These are phyloP conservation scores for Ophthalmolycus amberensis DNA, from an alignment of 2,113 vertebrate species.

Conservation along the genomic window DNA sequence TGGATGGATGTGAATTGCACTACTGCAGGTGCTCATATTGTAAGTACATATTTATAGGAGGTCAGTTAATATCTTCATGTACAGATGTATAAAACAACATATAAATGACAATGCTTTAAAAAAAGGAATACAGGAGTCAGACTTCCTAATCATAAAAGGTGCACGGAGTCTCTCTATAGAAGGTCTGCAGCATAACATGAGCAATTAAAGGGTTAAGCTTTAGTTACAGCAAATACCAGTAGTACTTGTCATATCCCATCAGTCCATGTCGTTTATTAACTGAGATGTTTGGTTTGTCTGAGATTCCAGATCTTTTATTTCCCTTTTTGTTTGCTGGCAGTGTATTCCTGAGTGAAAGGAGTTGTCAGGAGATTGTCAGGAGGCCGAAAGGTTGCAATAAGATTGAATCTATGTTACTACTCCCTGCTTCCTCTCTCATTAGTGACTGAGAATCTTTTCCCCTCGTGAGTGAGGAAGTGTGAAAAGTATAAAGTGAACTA, in stretches of 20 bases:
- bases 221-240: constrained; percentile 42
- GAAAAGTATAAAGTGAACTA: constrained; percentile 23
- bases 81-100: constrained; percentile 64
- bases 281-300: constrained; percentile 34
- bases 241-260: constrained; percentile 34
- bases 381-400: not conserved
- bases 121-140: constrained; percentile 65
- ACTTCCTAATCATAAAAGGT: constrained; percentile 68
- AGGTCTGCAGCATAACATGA: constrained; percentile 58
- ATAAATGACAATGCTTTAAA: constrained; percentile 59
- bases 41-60: constrained; percentile 60
- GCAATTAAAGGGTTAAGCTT: constrained; percentile 49
- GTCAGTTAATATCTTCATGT: constrained; percentile 64
- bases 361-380: constrained; percentile 27
- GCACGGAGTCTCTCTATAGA: constrained; percentile 60
- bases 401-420: constrained; percentile 4
- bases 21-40: constrained; percentile 66
- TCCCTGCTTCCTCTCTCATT: constrained; percentile 23
- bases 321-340: constrained; percentile 40
- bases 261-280: constrained; percentile 13
- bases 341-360: constrained; percentile 72
- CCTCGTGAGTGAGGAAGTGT: constrained; percentile 29
- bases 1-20: constrained; percentile 61
- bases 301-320: constrained; percentile 47
- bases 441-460: not conserved